Base-by-base conservation (phyloP, 2,797 vertebrate species). In the Bradypodion pumilum region DNA sequence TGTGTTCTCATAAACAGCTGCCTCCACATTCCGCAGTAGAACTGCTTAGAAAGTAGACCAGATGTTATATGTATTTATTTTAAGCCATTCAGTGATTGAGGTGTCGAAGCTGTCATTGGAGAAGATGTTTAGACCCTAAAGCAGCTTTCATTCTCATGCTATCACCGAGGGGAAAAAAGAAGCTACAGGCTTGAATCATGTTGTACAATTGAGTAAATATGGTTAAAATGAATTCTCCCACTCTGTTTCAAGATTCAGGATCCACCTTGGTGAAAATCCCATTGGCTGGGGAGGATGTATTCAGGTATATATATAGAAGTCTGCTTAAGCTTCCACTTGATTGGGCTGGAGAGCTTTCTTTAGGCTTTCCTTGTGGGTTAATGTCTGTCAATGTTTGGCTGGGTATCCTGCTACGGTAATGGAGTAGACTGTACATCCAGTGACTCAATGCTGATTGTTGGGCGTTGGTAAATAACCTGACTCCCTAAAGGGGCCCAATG, bases 11-110 rank as follows among this genome's bases (percentile, higher is more conserved):
- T 42, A 91, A 92, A 82, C 80, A 87, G 44, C 78, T 75, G 59
- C n/a, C 35, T 81, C 37, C n/a, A 21, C 35, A 68, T 91, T 89
- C 83, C 91, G 78, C 91, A 92, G 87, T 75, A 44, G 32, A 82
- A 90, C 81, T 49, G 78, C 83, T 92, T 82, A 44, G 0, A 73
- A 89, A 88, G 89, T 35, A 59, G 77, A 85, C 80, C 91, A 92
- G 91, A 88, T 93, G 92, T 86, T 74, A 56, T 40, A 13, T 86
- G 59, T 86, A 4, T 87, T 90, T 82, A 87, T 85, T 83, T 35
- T 27, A 66, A 68, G 73, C 42, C 79, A 85, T 83, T 65, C 81
- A 78, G 49, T 72, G 37, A 8, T 27, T 69, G 68, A 89, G 73
- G 70, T 46, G 60, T 44, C 81, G 77, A 85, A 87, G 12, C 42